Evolutionary conservation across 64 coral and sea anemone species (phyloP).

Genomic region (Actinia tenebrosa): DNA sequence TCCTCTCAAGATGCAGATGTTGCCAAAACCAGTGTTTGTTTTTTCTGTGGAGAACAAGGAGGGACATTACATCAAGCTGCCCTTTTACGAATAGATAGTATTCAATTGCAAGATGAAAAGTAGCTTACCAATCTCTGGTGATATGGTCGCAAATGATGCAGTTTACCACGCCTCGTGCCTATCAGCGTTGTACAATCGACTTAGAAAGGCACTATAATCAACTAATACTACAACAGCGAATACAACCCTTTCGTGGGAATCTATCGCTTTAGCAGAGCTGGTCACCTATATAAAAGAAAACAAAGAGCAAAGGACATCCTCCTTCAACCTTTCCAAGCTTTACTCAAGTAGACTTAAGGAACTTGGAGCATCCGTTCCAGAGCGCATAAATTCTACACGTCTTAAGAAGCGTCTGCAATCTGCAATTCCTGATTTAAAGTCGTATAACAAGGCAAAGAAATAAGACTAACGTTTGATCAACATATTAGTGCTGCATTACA

Average conservation of each 20-base stretch:
- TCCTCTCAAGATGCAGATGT: background rate
- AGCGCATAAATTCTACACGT: slow-evolving; percentile 30
- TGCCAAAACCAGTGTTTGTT: background rate
- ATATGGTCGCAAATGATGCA: slow-evolving; percentile 42
- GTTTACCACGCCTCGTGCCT: slow-evolving; percentile 35
- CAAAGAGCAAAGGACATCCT: slow-evolving; percentile 6
- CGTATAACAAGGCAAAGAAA: slow-evolving; percentile 30
- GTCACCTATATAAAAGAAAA: slow-evolving; percentile 29
- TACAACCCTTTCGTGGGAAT: slow-evolving; percentile 18
- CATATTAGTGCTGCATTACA: slow-evolving; percentile 9
- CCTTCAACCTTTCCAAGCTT: slow-evolving; percentile 21
- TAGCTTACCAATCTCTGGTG: slow-evolving; percentile 29
- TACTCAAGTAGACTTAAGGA: slow-evolving; percentile 27
- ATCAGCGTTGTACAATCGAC: slow-evolving; percentile 20
- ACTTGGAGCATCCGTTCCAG: background rate
- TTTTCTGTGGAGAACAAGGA: slow-evolving; percentile 40
- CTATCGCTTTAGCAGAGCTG: slow-evolving; percentile 49
- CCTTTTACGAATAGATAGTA: slow-evolving; percentile 7
- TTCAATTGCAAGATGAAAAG: slow-evolving; percentile 18
- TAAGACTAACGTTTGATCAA: slow-evolving; percentile 19
- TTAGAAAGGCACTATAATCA: background rate
- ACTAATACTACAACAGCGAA: background rate
- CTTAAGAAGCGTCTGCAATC: slow-evolving; percentile 27
- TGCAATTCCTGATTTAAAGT: slow-evolving; percentile 24
- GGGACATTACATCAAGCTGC: slow-evolving; percentile 23